These are phyloP conservation scores for Scarus forsteni DNA, from an alignment of 2,797 vertebrate species.

Conservation along the genomic window DNA sequence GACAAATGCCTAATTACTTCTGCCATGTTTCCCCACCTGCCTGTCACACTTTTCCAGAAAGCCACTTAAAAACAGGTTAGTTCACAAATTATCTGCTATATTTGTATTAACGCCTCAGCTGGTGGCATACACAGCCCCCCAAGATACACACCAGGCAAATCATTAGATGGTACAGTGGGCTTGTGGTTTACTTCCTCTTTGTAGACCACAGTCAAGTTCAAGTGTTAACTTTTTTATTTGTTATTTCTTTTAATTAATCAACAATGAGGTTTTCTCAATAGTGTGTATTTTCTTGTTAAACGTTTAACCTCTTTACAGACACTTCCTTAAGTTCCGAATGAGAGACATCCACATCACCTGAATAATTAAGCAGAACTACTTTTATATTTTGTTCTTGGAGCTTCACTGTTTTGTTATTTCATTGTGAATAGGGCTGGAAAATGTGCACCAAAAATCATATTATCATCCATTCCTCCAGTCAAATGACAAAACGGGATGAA, in stretches of 20 bases:
- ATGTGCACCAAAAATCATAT: too few relatives aligned
- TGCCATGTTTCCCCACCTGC: slow-evolving; percentile 85
- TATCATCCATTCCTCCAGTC: too few relatives aligned
- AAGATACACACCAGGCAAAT: slow-evolving; percentile 77
- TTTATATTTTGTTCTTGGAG: too few relatives aligned
- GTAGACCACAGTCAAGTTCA: slow-evolving; percentile 37
- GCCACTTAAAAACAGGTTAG: slow-evolving; percentile 86
- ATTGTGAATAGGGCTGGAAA: too few relatives aligned
- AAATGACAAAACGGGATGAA: too few relatives aligned
- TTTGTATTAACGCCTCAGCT: slow-evolving; percentile 90
- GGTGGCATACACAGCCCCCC: slow-evolving; percentile 83
- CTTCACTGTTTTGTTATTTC: too few relatives aligned
- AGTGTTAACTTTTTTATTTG: too few relatives aligned
- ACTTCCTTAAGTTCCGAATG: too few relatives aligned
- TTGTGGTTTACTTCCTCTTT: slow-evolving; percentile 48
- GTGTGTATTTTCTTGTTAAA: background rate
- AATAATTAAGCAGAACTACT: too few relatives aligned
- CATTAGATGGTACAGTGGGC: slow-evolving; percentile 78
- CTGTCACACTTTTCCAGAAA: slow-evolving; percentile 85
- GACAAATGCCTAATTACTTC: slow-evolving; percentile 86
- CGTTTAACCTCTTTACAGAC: too few relatives aligned
- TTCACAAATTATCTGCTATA: slow-evolving; percentile 88
- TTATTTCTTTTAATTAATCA: background rate
- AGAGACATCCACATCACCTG: too few relatives aligned
- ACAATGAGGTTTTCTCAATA: background rate